Evolutionary conservation across 2,888 invertebrate genomes (phyloP).

Genomic region (Anorthoa munda): DNA sequence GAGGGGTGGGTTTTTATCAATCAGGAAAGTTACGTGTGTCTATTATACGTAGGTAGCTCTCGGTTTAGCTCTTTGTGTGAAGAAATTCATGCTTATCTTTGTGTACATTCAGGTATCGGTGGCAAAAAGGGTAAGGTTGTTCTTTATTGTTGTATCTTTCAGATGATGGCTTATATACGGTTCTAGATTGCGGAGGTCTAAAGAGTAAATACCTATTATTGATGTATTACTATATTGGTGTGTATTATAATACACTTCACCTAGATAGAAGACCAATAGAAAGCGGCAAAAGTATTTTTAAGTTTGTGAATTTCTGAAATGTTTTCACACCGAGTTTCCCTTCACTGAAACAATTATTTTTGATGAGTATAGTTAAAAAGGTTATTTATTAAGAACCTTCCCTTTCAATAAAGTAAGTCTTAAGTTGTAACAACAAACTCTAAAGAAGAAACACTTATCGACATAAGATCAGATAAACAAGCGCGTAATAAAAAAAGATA

Average conservation of each 20-base stretch:
- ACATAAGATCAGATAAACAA: not conserved
- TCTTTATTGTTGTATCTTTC: not conserved
- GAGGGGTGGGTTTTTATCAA: constrained; percentile 51
- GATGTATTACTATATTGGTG: no score
- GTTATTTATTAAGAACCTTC: not conserved
- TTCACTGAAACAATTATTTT: not conserved
- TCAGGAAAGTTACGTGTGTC: constrained; percentile 18
- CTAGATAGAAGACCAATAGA: no score
- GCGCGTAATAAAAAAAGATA: not conserved
- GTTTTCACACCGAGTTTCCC: no score
- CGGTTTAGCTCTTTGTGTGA: not conserved
- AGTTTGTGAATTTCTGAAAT: no score
- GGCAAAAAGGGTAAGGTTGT: not conserved
- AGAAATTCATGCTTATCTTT: constrained; percentile 15
- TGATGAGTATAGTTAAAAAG: not conserved
- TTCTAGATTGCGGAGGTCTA: not conserved
- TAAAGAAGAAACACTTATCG: not conserved
- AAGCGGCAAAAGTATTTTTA: no score
- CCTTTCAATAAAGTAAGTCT: not conserved
- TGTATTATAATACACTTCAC: no score
- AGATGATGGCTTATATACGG: not conserved
- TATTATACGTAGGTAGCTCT: not conserved
- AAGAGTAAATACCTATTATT: not conserved
- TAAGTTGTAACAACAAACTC: not conserved
- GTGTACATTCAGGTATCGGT: constrained; percentile 1